Base-by-base conservation (phyloP, 1,140 invertebrate species). In the Radopholus similis region DNA sequence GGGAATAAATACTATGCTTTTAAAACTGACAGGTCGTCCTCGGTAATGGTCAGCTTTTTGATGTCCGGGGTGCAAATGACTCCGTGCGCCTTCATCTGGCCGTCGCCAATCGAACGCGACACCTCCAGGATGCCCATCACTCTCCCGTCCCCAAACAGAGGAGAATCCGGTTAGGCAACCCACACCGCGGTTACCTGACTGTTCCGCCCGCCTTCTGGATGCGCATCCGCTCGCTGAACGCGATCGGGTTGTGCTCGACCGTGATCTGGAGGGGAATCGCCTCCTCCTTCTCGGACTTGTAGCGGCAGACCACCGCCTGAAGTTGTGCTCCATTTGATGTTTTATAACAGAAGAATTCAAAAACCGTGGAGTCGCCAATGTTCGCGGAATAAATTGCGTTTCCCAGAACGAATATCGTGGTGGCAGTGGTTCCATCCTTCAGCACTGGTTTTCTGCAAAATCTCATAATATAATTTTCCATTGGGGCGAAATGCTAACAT, bases 391-490 rank as follows among this genome's bases (percentile, higher is more conserved):
- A 86, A 56, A 85, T 55, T 13, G 78, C 83, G 53, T 86, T 82
- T 71, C 86, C 84, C 18, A 86, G 72, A 5, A 80, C 73, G 4
- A 86, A 63, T 11, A 86, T 73, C 32, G 81, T 73, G 44, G 84
- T 83, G 13, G 83, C 85, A 59, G 86, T 86, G 13, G 84, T 83
- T 5, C 86, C 86, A 82, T 86, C 86, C 74, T 86, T 86, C 83
- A 85, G 83, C 6, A 82, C 72, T 28, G 86, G 86, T 44, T 64
- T 66, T 15, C 37, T 64, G 38, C 47, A 53, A 11, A 2, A 44
- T 15, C n/a, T 18, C 13, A 63, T 34, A 5, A n/a, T n/a, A 15
- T 8, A 5, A 59, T 6, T 71, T 54, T 5, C 1, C 47, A 40
- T 6, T 9, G 8, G 15, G 9, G 3, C 23, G 2, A 51, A 37